Evolutionary conservation across 2,888 invertebrate species (phyloP), one percentile per base, ranked within the genome.

Genomic region (Hipparchia semele): DNA sequence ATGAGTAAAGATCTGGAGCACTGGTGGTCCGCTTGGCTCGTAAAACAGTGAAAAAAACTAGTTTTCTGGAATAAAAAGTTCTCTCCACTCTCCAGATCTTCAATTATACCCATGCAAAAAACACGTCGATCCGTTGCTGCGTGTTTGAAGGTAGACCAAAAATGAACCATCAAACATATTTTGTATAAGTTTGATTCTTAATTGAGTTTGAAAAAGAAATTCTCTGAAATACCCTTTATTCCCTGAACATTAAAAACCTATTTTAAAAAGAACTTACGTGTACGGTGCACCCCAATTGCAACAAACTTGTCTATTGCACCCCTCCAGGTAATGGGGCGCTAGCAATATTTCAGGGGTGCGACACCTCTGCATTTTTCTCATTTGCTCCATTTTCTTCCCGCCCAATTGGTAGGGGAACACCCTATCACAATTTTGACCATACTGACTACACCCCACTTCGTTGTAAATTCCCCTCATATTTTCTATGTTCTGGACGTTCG

Each of bases 321-420:
- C 88, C 74, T 95, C 95, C 70, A 96, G 86, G 84, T 96, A 96
- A 78, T 96, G 96, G 13, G 98, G 97, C 0, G 97, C 96, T 45
- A 98, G 88, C 53, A 98, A 89, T 56, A 98, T 96, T 91, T 98
- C 97, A 0, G 97, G 96, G 0, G 97, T 97, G 78, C 97, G 95
- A 68, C 96, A 95, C 66, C 96, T 89, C 80, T 90, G 90, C 86
- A 90, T 82, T 77, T 88, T 90, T 72, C 88, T 79, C 81, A 86
- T 80, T 62, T 87, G 88, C 68, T 90, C 90, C 81, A 84, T 84
- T 77, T 95, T 95, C 81, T 96, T 94, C 2, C 95, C 88, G 33
- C 81, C 83, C 73, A 84, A 59, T 5, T 82, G 94, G 75, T 94
- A 94, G 13, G 92, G 92, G 76, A 93, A 93, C 74, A 76, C 68